Conservation (phyloP, 2,888 invertebrate genomes). For the Brachypalpus laphriformis region DNA sequence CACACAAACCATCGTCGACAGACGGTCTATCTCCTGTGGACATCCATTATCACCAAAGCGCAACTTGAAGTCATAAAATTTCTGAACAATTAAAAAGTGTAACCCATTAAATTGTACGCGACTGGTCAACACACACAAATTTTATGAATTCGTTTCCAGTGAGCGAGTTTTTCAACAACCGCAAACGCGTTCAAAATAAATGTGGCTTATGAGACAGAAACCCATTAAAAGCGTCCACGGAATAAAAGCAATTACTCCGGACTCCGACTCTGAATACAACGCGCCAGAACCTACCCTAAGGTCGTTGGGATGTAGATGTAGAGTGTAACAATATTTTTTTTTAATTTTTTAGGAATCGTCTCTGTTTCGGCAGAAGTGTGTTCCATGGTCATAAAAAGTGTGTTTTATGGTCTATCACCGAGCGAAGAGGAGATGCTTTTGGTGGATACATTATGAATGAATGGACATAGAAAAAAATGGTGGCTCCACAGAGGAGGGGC, state of each 20-base stretch:
- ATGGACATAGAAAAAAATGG: neutral
- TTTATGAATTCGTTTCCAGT: constrained; percentile 34
- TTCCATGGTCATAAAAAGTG: constrained; percentile 47
- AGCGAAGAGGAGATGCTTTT: constrained; percentile 24
- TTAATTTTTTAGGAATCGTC: constrained; percentile 5
- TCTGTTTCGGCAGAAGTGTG: constrained; percentile 58
- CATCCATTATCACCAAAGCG: constrained; percentile 63
- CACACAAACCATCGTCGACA: no score
- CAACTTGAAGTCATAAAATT: constrained; percentile 48
- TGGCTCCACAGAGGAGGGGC: constrained; percentile 15
- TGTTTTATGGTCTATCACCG: constrained; percentile 52
- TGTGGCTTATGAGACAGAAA: constrained; percentile 61
- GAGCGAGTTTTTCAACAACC: constrained; percentile 27
- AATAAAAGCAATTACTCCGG: constrained; percentile 66
- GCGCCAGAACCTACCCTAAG: constrained; percentile 65
- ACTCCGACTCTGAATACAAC: neutral
- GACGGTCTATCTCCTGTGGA: neutral
- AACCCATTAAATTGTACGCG: constrained; percentile 48
- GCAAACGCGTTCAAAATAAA: constrained; percentile 43
- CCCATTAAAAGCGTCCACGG: constrained; percentile 67
- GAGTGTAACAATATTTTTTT: neutral
- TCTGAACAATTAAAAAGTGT: constrained; percentile 59
- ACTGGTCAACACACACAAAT: constrained; percentile 32
- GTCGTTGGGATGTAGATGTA: constrained; percentile 41
- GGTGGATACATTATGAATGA: constrained; percentile 51